Evolutionary conservation across 2,113 vertebrate species (phyloP).

Genomic region (Athene noctua): DNA sequence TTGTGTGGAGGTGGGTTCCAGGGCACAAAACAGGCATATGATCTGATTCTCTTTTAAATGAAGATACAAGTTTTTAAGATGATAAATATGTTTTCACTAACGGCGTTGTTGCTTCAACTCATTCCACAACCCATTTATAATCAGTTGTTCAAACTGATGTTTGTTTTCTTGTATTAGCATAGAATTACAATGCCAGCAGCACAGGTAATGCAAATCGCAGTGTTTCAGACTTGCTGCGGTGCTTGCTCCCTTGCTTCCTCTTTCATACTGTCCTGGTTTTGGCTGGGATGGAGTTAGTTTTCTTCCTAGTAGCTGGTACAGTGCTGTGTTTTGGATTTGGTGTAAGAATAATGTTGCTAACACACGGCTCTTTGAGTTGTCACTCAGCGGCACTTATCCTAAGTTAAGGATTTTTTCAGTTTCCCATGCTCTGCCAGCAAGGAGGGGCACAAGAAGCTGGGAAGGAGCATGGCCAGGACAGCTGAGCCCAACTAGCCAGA

Average conservation of each 20-base stretch:
- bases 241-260: background rate
- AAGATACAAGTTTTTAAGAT: background rate
- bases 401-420: no score
- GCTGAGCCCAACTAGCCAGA: no score
- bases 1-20: rapidly evolving
- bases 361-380: no score
- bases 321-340: no score
- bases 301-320: no score
- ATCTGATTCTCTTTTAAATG: background rate
- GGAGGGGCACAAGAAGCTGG: no score
- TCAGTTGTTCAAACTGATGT: background rate
- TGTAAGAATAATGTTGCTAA: no score
- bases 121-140: background rate
- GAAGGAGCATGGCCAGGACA: no score
- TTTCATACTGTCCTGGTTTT: no score
- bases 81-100: background rate
- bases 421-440: no score
- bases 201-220: background rate
- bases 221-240: background rate
- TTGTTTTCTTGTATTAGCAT: background rate
- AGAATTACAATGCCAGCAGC: background rate
- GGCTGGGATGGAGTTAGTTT: no score
- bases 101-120: background rate
- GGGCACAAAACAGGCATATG: background rate
- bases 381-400: no score